These are phyloP conservation scores for Entelurus aequoreus DNA, from an alignment of 2,113 vertebrate genomes.

Conservation along the genomic window DNA sequence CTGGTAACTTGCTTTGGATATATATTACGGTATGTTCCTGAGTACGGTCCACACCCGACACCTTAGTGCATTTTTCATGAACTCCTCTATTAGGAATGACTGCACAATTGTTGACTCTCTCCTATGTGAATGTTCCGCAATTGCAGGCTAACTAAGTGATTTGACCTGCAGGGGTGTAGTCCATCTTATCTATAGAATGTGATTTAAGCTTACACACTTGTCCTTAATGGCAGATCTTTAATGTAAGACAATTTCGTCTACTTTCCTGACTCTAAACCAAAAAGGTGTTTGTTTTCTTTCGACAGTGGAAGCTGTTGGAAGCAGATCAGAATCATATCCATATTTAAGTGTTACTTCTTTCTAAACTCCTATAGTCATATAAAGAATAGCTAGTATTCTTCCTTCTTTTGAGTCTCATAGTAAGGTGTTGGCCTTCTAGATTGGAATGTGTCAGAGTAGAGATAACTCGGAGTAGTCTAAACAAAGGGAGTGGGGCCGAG, in stretches of 20 bases:
- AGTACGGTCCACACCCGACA: not conserved
- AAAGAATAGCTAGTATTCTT: too few relatives aligned
- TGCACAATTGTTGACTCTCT: not conserved
- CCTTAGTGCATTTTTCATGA: not conserved
- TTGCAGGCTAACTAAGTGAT: conserved; percentile 1
- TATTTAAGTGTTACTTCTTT: too few relatives aligned
- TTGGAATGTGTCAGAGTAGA: too few relatives aligned
- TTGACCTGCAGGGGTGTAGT: not conserved
- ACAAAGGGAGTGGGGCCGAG: too few relatives aligned
- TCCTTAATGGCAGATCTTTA: not conserved
- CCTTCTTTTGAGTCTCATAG: too few relatives aligned
- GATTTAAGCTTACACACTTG: not conserved
- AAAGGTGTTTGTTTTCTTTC: not conserved
- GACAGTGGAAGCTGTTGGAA: too few relatives aligned
- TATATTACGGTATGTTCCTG: not conserved
- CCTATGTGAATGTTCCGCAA: not conserved
- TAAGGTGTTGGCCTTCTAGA: too few relatives aligned
- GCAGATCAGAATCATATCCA: too few relatives aligned
- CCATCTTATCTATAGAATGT: not conserved
- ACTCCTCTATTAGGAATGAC: not conserved
- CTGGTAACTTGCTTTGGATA: not conserved
- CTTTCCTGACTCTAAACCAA: not conserved
- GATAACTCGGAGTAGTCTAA: too few relatives aligned
- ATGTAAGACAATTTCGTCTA: not conserved
- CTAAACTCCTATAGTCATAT: too few relatives aligned